Evolutionary conservation across 1,140 invertebrate species (phyloP).

Genomic region (Cephus cinctus): DNA sequence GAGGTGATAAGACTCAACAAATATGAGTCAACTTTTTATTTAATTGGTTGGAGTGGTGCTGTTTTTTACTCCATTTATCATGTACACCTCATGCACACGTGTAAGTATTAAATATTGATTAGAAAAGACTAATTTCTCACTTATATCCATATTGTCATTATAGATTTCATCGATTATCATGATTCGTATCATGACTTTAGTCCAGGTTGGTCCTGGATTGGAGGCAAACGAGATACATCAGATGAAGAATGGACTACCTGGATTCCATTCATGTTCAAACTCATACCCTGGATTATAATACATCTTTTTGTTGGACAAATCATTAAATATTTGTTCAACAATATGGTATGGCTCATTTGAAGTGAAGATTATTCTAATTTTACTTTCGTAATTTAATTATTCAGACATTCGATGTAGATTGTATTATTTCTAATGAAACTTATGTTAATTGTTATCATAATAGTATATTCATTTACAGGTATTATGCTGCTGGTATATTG

Average conservation of each 20-base stretch:
- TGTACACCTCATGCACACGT: conserved; percentile 31
- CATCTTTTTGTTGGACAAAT: conserved; percentile 45
- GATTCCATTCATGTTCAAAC: conserved; percentile 42
- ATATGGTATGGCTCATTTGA: conserved; percentile 18
- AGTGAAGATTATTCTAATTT: neutral
- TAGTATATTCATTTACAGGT: conserved; percentile 29
- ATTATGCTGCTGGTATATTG: conserved; percentile 41
- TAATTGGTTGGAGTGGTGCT: conserved; percentile 33
- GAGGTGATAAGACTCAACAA: conserved; percentile 13
- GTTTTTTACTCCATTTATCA: conserved; percentile 45
- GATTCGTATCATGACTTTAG: conserved; percentile 43
- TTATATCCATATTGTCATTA: conserved; percentile 15
- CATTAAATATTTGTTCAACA: conserved; percentile 31
- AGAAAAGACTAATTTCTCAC: conserved; percentile 8
- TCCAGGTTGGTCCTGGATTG: conserved; percentile 51
- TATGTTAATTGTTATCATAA: conserved; percentile 7
- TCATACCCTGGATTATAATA: conserved; percentile 47
- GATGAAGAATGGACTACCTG: conserved; percentile 61
- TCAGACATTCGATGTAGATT: too few relatives aligned
- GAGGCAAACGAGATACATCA: conserved; percentile 51
- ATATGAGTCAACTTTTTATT: conserved; percentile 35
- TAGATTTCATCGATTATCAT: conserved; percentile 41
- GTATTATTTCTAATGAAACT: neutral
- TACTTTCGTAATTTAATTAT: neutral
- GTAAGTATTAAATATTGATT: conserved; percentile 33